These are phyloP conservation scores for Flexamia atlantica DNA, from an alignment of 2,888 invertebrate species.

Conservation along the genomic window DNA sequence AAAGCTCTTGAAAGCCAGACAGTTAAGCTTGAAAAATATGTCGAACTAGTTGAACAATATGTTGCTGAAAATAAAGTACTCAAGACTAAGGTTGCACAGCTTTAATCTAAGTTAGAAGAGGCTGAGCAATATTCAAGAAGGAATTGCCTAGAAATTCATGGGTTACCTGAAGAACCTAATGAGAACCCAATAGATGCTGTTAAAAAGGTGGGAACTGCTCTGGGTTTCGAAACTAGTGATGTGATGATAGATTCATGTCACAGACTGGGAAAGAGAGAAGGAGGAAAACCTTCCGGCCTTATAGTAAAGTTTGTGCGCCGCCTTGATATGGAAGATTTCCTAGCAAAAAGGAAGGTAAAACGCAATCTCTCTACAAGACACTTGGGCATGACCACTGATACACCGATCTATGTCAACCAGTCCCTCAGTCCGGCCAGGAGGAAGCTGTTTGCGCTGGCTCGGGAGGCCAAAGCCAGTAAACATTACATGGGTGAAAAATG, in stretches of 20 bases:
- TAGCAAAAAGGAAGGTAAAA: background rate
- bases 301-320: constrained; percentile 32
- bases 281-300: background rate
- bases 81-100: background rate
- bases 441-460: background rate
- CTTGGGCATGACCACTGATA: constrained; percentile 6
- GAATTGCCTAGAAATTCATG: no score
- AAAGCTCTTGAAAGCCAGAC: background rate
- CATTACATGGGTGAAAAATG: background rate
- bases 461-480: background rate
- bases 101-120: background rate
- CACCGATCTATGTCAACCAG: constrained; percentile 41
- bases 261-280: background rate
- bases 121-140: background rate
- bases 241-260: background rate
- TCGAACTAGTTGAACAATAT: background rate
- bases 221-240: background rate
- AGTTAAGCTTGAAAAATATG: background rate
- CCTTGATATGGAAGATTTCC: background rate
- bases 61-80: background rate
- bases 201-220: background rate
- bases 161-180: background rate
- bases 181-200: background rate
- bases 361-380: background rate
- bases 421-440: background rate